Conservation (phyloP, 1,140 invertebrate species). For the Aradophagus sp. region DNA sequence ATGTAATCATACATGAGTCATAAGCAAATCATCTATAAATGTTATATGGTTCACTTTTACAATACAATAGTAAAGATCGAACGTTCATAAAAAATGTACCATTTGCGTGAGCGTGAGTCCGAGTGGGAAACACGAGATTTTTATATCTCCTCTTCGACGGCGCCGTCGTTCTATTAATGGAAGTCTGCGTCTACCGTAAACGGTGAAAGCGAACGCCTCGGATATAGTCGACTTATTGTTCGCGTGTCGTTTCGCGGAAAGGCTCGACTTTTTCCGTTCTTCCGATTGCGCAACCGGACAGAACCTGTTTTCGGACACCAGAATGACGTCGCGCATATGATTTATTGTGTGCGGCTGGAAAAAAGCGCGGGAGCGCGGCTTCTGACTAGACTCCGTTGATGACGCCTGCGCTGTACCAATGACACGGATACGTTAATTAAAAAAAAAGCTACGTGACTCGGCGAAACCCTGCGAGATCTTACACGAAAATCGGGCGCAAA, state of each 20-base stretch:
- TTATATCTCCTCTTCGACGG: slow-evolving; percentile 43
- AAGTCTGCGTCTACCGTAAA: slow-evolving; percentile 49
- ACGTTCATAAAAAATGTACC: no score
- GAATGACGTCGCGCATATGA: slow-evolving; percentile 23
- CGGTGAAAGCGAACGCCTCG: slow-evolving; percentile 66
- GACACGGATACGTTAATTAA: no score
- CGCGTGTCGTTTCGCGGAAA: slow-evolving; percentile 64
- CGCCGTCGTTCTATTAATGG: slow-evolving; percentile 51
- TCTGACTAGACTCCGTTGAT: slow-evolving; percentile 17
- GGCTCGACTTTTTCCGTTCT: slow-evolving; percentile 60
- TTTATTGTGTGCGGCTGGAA: slow-evolving; percentile 18
- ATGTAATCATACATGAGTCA: no score
- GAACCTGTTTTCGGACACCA: slow-evolving; percentile 63
- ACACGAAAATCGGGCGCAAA: no score
- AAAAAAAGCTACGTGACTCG: no score
- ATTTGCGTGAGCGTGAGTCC: no score
- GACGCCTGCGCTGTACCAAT: slow-evolving; percentile 7
- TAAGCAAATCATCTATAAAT: no score
- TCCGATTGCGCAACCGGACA: slow-evolving; percentile 64
- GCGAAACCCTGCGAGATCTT: no score
- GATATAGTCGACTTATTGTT: slow-evolving; percentile 63
- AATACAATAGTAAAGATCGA: no score
- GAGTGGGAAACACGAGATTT: slow-evolving; percentile 40
- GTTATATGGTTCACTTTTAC: no score
- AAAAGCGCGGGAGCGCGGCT: slow-evolving; percentile 8